Base-by-base conservation (phyloP, 2,888 invertebrate genomes). In the Priocnemis perturbator region DNA sequence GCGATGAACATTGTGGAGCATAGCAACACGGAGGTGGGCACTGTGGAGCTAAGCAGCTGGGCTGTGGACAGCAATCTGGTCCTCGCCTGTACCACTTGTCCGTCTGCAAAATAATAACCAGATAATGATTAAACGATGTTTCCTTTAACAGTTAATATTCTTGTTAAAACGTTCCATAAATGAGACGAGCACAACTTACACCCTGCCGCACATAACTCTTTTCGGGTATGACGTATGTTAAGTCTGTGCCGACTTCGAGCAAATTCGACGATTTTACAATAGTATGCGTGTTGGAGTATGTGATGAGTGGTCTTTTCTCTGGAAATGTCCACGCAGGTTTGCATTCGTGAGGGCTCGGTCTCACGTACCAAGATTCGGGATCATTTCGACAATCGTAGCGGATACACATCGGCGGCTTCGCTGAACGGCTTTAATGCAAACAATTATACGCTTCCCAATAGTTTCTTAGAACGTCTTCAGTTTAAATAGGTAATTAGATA, bases 311-410 rank as follows among this genome's bases (percentile, higher is more conserved):
- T 37, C 86, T 73, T 20, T 83, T 86, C 2, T 57, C 56, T 19
- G 85, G 81, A 72, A 82, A 73, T 15, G 74, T 83, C 85, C 85
- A 87, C 3, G 76, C 63, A n/a, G 87, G 87, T 72, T 83, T 84
- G 63, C 83, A 83, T 50, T 82, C 80, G 17, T 82, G 79, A 37
- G 85, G 84, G 70, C 85, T 87, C 9, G 85, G 85, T 66, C 81
- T 81, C 4, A 84, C 78, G 20, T 74, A 44, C 84, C 85, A 85
- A 7, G 83, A 79, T 21, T 83, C 80, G 1, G 86, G 86, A 71
- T 86, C 83, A 21, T 86, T 78, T 73, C 73, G 76, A 45, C 76
- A 77, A 64, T 83, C 73, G 59, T 86, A 86, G 58, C 77, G 79
- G 15, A 86, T 82, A 56, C 79, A 81, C 69, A 78, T 70, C 30